A percentile compares a stretch with the other conserved stretches of the same genome.
phyloP scores from a whole-genome alignment of 2,888 invertebrate species.

The Sminthurides aquaticus region DNA sequence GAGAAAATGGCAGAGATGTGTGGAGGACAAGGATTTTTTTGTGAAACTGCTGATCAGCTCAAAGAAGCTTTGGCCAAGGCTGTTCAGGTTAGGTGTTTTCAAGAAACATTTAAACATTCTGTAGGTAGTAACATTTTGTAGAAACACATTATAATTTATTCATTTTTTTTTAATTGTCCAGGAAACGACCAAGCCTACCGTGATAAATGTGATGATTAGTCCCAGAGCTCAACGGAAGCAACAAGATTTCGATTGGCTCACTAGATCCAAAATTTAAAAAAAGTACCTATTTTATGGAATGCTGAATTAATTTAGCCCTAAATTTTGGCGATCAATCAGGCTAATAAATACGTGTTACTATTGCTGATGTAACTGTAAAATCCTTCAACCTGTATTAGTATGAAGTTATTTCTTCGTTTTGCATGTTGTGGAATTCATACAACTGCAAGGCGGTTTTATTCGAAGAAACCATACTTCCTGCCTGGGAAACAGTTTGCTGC shows the following conservation, averaged over 20 bases:
- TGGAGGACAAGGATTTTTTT: conserved; percentile 70
- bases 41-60: conserved; percentile 68
- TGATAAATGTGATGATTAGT: conserved; percentile 85
- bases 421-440: no score
- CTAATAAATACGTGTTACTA: no score
- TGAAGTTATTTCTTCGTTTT: no score
- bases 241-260: conserved; percentile 85
- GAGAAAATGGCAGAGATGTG: conserved; percentile 86
- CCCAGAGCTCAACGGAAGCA: conserved; percentile 82
- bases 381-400: no score
- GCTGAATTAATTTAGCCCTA: no score
- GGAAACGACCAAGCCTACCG: conserved; percentile 66
- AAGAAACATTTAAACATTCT: neutral
- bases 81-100: conserved; percentile 50
- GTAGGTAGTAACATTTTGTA: neutral
- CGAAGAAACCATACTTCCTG: no score
- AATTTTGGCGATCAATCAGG: no score
- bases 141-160: no score
- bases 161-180: conserved; percentile 40
- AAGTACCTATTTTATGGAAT: no score
- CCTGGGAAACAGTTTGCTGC: no score
- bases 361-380: no score
- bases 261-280: conserved; percentile 70
- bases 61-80: conserved; percentile 61
- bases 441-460: no score